phyloP scores from a whole-genome alignment of 2,113 vertebrate species.

The Marcusenius ussheri region DNA sequence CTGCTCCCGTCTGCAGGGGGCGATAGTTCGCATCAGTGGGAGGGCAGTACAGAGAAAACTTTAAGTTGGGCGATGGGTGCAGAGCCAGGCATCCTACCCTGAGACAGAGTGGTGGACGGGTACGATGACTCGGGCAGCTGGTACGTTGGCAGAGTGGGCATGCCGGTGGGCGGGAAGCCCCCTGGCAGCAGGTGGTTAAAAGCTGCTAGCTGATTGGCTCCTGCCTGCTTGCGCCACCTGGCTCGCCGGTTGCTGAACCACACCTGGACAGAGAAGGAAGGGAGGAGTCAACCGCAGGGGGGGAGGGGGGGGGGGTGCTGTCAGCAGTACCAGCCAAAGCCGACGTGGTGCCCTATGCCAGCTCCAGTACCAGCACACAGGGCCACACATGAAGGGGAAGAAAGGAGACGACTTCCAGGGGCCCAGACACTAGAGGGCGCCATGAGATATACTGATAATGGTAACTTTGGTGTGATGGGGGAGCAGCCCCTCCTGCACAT shows the following conservation, averaged over 20 bases:
- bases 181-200: constrained; percentile 95
- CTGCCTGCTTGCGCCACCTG: constrained; percentile 94
- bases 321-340: not conserved
- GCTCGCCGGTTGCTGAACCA: constrained; percentile 98
- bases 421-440: not conserved
- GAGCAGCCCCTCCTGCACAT: not conserved
- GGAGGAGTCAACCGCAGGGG: not conserved
- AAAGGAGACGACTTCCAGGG: not conserved
- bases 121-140: constrained; percentile 91
- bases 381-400: not conserved
- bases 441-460: not conserved
- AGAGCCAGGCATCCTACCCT: constrained; percentile 66
- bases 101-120: constrained; percentile 77
- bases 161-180: constrained; percentile 86
- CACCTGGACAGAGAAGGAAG: constrained; percentile 58
- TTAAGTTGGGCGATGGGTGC: not conserved
- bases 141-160: constrained; percentile 88
- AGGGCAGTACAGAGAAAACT: not conserved
- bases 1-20: constrained; percentile 72
- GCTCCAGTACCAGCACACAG: not conserved
- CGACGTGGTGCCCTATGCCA: not conserved
- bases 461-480: not conserved
- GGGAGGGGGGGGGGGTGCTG: too few species aligned
- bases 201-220: constrained; percentile 94
- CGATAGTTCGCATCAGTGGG: not conserved